Evolutionary conservation across 2,113 vertebrate genomes (phyloP).

Genomic region (Acanthisitta chloris): DNA sequence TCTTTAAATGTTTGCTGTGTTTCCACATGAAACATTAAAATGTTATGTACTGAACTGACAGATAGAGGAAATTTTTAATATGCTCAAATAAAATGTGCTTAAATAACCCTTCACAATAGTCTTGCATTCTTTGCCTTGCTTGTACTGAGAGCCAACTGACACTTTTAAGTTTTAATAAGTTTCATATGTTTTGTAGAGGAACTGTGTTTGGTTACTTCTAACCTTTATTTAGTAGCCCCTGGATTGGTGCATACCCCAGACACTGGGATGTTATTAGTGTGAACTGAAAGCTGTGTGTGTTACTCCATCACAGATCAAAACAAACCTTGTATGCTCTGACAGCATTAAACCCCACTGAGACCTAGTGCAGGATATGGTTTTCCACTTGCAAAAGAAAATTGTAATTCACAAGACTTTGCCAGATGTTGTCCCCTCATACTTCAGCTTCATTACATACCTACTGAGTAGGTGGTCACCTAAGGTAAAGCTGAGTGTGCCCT

Average conservation of each 20-base stretch:
- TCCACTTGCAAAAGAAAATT: conserved; percentile 81
- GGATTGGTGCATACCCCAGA: conserved; percentile 71
- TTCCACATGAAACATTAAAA: conserved; percentile 62
- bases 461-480: conserved; percentile 68
- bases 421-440: conserved; percentile 71
- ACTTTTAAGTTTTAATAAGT: conserved; percentile 79
- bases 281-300: conserved; percentile 75
- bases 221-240: conserved; percentile 78
- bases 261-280: conserved; percentile 73
- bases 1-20: conserved; percentile 49
- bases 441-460: conserved; percentile 64
- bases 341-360: conserved; percentile 74
- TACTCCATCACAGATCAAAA: conserved; percentile 78
- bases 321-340: conserved; percentile 75
- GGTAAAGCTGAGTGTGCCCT: conserved; percentile 36
- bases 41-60: conserved; percentile 44
- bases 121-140: conserved; percentile 58
- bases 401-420: conserved; percentile 76
- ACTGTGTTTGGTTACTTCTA: conserved; percentile 77
- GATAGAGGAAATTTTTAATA: conserved; percentile 66
- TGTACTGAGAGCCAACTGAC: conserved; percentile 61
- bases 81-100: conserved; percentile 61
- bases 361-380: conserved; percentile 76
- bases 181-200: conserved; percentile 73
- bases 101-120: conserved; percentile 61